These are phyloP conservation scores for Deilephila elpenor DNA, from an alignment of 2,888 invertebrate species.

Conservation along the genomic window DNA sequence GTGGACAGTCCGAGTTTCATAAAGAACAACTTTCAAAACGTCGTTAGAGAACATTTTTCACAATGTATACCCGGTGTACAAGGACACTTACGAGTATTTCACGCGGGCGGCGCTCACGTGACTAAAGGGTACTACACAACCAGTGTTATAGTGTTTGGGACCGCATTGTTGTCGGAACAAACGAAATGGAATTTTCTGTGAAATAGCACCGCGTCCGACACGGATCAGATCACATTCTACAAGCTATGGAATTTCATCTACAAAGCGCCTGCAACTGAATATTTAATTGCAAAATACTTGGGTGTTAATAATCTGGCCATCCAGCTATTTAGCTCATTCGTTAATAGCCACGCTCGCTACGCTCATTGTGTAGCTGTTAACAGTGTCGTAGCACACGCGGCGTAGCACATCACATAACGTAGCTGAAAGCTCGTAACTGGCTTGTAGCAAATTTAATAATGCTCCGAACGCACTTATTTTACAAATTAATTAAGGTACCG, in stretches of 20 bases:
- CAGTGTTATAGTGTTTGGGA: background rate
- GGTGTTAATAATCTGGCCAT: background rate
- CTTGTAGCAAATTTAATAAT: background rate
- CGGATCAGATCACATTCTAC: background rate
- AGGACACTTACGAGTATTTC: background rate
- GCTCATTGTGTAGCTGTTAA: background rate
- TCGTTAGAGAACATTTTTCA: background rate
- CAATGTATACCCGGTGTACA: background rate
- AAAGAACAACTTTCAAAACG: background rate
- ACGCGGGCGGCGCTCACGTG: background rate
- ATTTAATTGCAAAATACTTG: background rate
- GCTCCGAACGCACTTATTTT: background rate
- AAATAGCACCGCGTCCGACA: background rate
- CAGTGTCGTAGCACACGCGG: background rate
- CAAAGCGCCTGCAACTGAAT: background rate
- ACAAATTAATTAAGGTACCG: background rate
- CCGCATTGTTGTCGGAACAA: slow-evolving; percentile 13
- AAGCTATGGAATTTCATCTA: too few species aligned
- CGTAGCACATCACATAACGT: background rate
- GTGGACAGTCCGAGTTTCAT: background rate
- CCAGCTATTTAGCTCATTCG: background rate
- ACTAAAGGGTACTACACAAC: background rate
- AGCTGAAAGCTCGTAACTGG: background rate
- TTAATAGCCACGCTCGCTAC: background rate
- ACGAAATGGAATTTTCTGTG: slow-evolving; percentile 26